These are phyloP conservation scores for Caenorhabditis macrosperma DNA, from an alignment of 2,888 invertebrate genomes.

Conservation along the genomic window DNA sequence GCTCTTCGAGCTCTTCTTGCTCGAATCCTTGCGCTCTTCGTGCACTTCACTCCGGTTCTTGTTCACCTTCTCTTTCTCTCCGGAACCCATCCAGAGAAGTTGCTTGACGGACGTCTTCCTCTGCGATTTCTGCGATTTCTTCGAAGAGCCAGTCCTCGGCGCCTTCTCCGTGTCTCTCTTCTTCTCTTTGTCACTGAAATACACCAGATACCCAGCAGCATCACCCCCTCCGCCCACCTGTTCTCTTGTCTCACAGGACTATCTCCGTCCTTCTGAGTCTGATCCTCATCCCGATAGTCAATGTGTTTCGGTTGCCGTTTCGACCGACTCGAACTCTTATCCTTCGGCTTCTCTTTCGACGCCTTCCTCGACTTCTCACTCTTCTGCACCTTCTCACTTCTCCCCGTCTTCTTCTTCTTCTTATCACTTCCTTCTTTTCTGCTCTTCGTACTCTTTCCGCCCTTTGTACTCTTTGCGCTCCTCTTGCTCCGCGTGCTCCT, in stretches of 20 bases:
- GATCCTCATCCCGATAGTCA: background rate
- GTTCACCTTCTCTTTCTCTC: no score
- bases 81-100: no score
- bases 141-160: background rate
- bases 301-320: conserved; percentile 10
- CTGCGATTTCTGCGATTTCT: background rate
- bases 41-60: background rate
- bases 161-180: conserved; percentile 14
- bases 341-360: background rate
- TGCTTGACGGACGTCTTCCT: no score
- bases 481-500: background rate
- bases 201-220: background rate
- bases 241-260: background rate
- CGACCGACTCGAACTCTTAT: background rate
- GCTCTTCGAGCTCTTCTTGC: conserved; percentile 14
- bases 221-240: background rate
- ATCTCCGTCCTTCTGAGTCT: background rate
- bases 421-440: background rate
- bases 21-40: background rate
- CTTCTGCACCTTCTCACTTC: conserved; percentile 1
- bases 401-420: background rate
- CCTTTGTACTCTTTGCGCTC: conserved; percentile 1
- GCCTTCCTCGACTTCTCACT: background rate
- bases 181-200: background rate
- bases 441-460: background rate